phyloP scores from a whole-genome alignment of 2,888 invertebrate species.

The Caenorhabditis macrosperma region DNA sequence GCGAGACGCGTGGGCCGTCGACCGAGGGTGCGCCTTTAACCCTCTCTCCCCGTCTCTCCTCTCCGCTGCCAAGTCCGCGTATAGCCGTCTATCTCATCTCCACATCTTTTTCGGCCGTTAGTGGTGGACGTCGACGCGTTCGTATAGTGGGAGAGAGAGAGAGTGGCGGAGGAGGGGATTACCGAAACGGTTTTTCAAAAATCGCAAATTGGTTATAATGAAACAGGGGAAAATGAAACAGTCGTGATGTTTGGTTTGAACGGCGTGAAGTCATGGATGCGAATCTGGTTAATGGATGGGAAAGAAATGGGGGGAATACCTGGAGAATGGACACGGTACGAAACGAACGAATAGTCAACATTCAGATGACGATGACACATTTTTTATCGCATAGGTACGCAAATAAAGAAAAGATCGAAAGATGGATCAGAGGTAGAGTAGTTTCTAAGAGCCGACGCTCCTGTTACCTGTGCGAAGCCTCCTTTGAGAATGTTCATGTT shows the following conservation, averaged over 20 bases:
- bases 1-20: conserved; percentile 5
- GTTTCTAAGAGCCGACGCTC: too few species aligned
- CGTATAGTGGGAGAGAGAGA: conserved; percentile 12
- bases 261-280: conserved; percentile 19
- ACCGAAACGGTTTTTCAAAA: conserved; percentile 15
- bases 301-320: conserved; percentile 11
- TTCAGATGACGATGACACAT: conserved; percentile 29
- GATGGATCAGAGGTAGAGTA: not conserved
- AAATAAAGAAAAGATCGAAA: conserved; percentile 4
- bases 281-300: conserved; percentile 47
- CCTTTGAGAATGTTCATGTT: too few species aligned
- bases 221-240: conserved; percentile 6
- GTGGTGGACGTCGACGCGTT: not conserved
- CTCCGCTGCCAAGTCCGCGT: not conserved
- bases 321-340: not conserved
- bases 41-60: not conserved
- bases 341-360: not conserved
- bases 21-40: conserved; percentile 28
- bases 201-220: conserved; percentile 20
- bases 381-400: conserved; percentile 27
- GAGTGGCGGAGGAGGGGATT: conserved; percentile 30
- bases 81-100: not conserved
- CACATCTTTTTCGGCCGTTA: not conserved
- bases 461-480: too few species aligned
- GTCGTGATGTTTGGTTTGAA: conserved; percentile 10